phyloP scores from a whole-genome alignment of 2,888 invertebrate genomes.

The Amphipoea lucens region DNA sequence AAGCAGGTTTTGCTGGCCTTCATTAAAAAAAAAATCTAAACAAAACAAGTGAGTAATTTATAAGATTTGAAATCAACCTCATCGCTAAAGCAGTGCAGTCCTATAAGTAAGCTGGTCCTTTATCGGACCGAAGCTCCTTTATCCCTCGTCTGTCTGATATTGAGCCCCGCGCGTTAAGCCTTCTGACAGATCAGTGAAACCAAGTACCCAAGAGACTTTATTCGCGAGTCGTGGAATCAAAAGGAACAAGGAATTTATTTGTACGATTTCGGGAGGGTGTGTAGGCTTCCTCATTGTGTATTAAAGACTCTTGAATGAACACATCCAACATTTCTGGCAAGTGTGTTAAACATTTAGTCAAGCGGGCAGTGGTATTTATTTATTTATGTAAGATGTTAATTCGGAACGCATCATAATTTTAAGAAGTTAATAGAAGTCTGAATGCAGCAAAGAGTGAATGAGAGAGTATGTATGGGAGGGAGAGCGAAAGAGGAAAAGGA shows the following conservation, averaged over 20 bases:
- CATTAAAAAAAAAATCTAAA: neutral
- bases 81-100: constrained; percentile 11
- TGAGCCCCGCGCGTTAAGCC: constrained; percentile 17
- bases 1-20: neutral
- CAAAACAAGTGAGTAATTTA: neutral
- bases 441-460: too few relatives aligned
- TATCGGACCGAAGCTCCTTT: constrained; percentile 23
- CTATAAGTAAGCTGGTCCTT: constrained; percentile 9
- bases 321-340: neutral
- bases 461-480: too few relatives aligned
- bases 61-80: neutral
- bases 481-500: too few relatives aligned
- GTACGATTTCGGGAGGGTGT: constrained; percentile 11
- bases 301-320: neutral
- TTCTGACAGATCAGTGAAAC: constrained; percentile 37
- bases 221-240: constrained; percentile 9
- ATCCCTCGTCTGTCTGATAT: constrained; percentile 17
- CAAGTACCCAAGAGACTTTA: constrained; percentile 31
- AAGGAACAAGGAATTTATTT: constrained; percentile 26
- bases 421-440: too few relatives aligned
- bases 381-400: too few relatives aligned
- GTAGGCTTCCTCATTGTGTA: neutral
- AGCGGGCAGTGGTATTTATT: neutral
- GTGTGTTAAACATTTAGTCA: neutral
- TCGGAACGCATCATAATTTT: too few relatives aligned